Evolutionary conservation across 2,888 invertebrate species (phyloP).

Genomic region (Lagria hirta): DNA sequence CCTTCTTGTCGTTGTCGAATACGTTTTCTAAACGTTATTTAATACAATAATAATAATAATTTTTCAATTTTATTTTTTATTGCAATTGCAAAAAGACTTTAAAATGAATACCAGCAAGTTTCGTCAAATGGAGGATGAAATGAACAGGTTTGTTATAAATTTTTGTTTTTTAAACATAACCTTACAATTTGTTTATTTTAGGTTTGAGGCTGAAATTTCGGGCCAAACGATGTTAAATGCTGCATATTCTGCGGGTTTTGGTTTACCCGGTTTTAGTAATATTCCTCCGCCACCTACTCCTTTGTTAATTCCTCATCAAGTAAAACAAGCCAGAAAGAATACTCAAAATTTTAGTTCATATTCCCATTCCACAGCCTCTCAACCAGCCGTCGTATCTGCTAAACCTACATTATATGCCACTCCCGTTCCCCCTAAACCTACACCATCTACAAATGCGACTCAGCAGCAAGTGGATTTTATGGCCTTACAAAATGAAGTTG

Average conservation of each 20-base stretch:
- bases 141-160: slow-evolving; percentile 68
- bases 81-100: too few species aligned
- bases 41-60: too few species aligned
- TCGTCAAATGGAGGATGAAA: slow-evolving; percentile 87
- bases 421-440: slow-evolving; percentile 38
- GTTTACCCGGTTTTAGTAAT: slow-evolving; percentile 57
- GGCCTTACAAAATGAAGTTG: slow-evolving; percentile 59
- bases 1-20: too few species aligned
- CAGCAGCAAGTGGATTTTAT: slow-evolving; percentile 55
- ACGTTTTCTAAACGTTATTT: too few species aligned
- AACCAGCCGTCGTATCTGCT: slow-evolving; percentile 68
- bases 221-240: slow-evolving; percentile 67
- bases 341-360: slow-evolving; percentile 50
- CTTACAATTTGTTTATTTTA: slow-evolving; percentile 43
- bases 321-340: slow-evolving; percentile 50
- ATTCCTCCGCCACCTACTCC: slow-evolving; percentile 69
- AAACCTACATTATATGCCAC: slow-evolving; percentile 69
- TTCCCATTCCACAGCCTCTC: slow-evolving; percentile 47
- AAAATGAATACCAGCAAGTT: slow-evolving; percentile 56
- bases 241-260: slow-evolving; percentile 60
- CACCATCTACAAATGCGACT: slow-evolving; percentile 41
- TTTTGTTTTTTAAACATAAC: slow-evolving; percentile 9
- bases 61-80: too few species aligned
- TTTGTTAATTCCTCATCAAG: slow-evolving; percentile 72
- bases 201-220: slow-evolving; percentile 88